These are phyloP conservation scores for Trogon melanurus DNA, from an alignment of 2,113 vertebrate species.

Conservation along the genomic window DNA sequence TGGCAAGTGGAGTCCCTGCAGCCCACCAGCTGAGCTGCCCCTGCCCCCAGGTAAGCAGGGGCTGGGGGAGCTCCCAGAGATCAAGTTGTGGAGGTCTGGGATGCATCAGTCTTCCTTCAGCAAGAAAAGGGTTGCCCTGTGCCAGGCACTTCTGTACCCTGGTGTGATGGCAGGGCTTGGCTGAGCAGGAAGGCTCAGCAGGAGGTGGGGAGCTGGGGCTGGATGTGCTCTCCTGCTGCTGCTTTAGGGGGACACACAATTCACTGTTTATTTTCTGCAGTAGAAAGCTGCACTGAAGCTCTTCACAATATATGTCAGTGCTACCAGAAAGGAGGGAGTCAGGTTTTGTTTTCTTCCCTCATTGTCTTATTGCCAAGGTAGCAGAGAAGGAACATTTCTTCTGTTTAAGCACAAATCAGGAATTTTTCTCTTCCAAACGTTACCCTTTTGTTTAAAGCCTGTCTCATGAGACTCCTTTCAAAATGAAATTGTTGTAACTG, in stretches of 20 bases:
- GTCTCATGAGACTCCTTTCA: background rate
- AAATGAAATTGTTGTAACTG: background rate
- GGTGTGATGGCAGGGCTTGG: background rate
- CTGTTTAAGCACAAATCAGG: background rate
- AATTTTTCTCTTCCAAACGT: background rate
- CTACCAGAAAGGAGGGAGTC: background rate
- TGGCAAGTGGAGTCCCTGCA: rapidly evolving
- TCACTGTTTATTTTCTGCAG: conserved; percentile 28
- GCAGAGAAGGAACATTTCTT: conserved; percentile 7
- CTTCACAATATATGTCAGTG: background rate
- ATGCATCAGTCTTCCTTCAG: background rate
- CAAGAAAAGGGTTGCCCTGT: background rate
- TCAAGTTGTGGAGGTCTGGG: background rate
- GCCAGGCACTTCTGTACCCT: background rate
- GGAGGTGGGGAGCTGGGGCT: background rate
- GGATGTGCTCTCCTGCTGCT: background rate
- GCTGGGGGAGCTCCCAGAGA: background rate
- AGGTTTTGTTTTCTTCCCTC: background rate
- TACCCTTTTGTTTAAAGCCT: background rate
- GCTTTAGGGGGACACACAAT: background rate
- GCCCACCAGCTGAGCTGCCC: background rate
- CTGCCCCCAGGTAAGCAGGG: background rate
- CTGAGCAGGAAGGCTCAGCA: background rate
- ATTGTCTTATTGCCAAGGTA: conserved; percentile 7
- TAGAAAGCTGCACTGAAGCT: background rate